Evolutionary conservation across 2,888 invertebrate species (phyloP).

Genomic region (Nomada fabriciana): DNA sequence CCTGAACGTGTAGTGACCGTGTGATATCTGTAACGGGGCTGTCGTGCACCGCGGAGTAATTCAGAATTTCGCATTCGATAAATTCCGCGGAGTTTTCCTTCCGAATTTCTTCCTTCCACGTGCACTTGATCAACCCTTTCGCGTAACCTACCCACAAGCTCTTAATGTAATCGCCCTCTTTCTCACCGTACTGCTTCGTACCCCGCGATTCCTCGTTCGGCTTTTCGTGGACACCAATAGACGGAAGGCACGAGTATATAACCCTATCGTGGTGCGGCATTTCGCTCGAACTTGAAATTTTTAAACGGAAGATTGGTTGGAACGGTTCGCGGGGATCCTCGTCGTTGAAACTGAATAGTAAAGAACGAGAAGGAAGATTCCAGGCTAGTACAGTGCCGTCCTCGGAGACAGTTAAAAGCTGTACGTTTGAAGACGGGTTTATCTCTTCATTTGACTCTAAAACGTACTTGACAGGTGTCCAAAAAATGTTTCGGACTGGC

Average conservation of each 20-base stretch:
- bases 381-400: conserved; percentile 81
- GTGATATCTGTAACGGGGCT: conserved; percentile 88
- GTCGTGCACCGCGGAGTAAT: conserved; percentile 87
- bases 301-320: conserved; percentile 65
- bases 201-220: background rate
- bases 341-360: background rate
- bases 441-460: conserved; percentile 72
- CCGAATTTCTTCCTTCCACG: conserved; percentile 89
- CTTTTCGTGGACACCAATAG: conserved; percentile 25
- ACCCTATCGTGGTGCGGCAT: conserved; percentile 40
- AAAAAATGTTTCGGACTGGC: conserved; percentile 77
- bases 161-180: conserved; percentile 42
- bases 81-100: conserved; percentile 87
- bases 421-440: conserved; percentile 63
- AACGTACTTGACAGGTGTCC: conserved; percentile 75
- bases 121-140: conserved; percentile 81
- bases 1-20: conserved; percentile 88
- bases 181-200: conserved; percentile 10
- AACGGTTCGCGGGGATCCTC: conserved; percentile 29
- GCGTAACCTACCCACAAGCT: conserved; percentile 76
- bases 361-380: conserved; percentile 72
- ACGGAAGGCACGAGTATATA: conserved; percentile 67
- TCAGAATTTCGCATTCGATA: conserved; percentile 84
- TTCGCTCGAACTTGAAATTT: conserved; percentile 27
- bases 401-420: conserved; percentile 79